Evolutionary conservation across 1,140 invertebrate species (phyloP), one percentile per base, ranked within the genome.

Genomic region (Nylanderia fulva): DNA sequence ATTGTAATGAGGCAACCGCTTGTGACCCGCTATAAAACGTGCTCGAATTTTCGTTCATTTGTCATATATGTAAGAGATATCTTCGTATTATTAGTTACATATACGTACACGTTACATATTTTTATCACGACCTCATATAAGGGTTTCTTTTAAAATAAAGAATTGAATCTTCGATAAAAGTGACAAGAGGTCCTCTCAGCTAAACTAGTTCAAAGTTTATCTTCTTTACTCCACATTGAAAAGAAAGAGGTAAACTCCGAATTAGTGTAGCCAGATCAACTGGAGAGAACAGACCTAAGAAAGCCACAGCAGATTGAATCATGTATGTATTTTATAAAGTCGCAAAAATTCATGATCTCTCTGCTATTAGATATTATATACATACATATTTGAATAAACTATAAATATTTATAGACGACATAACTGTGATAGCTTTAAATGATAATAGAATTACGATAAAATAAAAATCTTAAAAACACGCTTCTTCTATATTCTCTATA

Each of bases 1-100:
- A 86, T 88, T 85, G 84, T 85, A 88, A 90, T 84, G 85, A 86
- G 84, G 54, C 84, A 72, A 76, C 72, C 42, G 74, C 39, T 69
- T 84, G 86, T 90, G 86, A 89, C 72, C 85, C 79, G 60, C 36
- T 86, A 84, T 86, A 85, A 87, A 80, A 90, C 85, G 77, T 86
- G 86, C 84, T 86, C 79, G 33, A 86, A 87, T 75, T 86, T 84
- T 86, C 71, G 48, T 85, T 85, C 54, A 69, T 61, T 69, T 64
- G 13, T 45, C 39, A 13, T 66, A 48, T 69, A n/a, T n/a, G n/a
- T n/a, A n/a, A n/a, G n/a, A n/a, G n/a, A n/a, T n/a, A n/a, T n/a
- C n/a, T n/a, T n/a, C n/a, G n/a, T n/a, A n/a, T n/a, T 66, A 8
- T n/a, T 11, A 33, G 29, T 33, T 33, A 33, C 29, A 3, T 33